Evolutionary conservation across 2,888 invertebrate species (phyloP).

Genomic region (Ophioninae sp.): DNA sequence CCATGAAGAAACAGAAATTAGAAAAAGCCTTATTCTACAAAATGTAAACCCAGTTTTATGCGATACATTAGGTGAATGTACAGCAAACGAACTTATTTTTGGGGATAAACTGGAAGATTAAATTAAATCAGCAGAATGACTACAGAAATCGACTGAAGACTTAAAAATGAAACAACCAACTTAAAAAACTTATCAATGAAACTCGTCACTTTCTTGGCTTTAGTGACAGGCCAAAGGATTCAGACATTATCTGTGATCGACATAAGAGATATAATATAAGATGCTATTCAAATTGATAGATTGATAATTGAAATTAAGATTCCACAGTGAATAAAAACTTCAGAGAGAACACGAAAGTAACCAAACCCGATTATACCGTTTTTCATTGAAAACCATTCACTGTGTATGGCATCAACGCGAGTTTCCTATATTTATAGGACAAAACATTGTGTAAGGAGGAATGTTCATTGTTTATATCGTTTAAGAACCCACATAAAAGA

Average conservation of each 20-base stretch:
- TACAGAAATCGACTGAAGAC: too few relatives aligned
- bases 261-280: neutral
- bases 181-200: too few relatives aligned
- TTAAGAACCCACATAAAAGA: constrained; percentile 6
- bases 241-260: constrained; percentile 14
- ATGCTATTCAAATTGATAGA: too few relatives aligned
- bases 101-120: too few relatives aligned
- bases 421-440: neutral
- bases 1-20: too few relatives aligned
- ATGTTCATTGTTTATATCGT: constrained; percentile 3
- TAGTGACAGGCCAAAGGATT: constrained; percentile 28
- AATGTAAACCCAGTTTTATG: too few relatives aligned
- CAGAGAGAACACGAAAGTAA: neutral
- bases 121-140: too few relatives aligned
- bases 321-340: constrained; percentile 24
- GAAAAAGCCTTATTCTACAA: too few relatives aligned
- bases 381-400: constrained; percentile 19
- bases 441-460: neutral
- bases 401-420: constrained; percentile 35
- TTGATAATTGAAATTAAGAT: constrained; percentile 23
- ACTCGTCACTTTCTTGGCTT: constrained; percentile 1
- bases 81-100: too few relatives aligned
- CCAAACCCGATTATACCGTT: constrained; percentile 40
- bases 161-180: too few relatives aligned
- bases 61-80: too few relatives aligned